These are phyloP conservation scores for Emys orbicularis DNA, from an alignment of 2,797 vertebrate genomes.

Conservation along the genomic window DNA sequence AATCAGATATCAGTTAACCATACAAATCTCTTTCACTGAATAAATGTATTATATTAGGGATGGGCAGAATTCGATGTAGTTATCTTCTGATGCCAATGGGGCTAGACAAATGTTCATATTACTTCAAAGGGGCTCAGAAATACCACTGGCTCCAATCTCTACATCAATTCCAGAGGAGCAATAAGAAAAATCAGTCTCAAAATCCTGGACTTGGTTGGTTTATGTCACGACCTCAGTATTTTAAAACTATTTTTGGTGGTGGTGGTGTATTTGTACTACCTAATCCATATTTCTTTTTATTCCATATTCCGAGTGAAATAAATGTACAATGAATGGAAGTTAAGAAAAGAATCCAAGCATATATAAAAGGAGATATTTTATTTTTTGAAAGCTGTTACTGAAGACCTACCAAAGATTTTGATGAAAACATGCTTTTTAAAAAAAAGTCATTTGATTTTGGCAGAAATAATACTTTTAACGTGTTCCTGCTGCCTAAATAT, in stretches of 20 bases:
- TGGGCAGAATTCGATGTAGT: slow-evolving; percentile 43
- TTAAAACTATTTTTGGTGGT: slow-evolving; percentile 39
- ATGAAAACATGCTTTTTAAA: slow-evolving; percentile 53
- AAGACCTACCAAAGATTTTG: slow-evolving; percentile 61
- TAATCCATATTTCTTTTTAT: slow-evolving; percentile 60
- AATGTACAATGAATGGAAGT: slow-evolving; percentile 47
- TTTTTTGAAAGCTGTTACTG: slow-evolving; percentile 41
- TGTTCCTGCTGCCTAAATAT: slow-evolving; percentile 7
- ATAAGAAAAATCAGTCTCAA: background rate
- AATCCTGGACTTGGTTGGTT: slow-evolving; percentile 41
- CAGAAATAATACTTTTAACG: slow-evolving; percentile 3
- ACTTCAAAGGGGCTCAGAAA: slow-evolving; percentile 45
- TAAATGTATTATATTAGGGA: slow-evolving; percentile 27
- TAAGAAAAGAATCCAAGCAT: slow-evolving; percentile 48
- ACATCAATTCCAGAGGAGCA: slow-evolving; percentile 46
- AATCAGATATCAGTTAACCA: slow-evolving; percentile 62
- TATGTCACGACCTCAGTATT: slow-evolving; percentile 54
- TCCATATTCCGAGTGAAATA: slow-evolving; percentile 52
- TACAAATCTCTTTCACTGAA: slow-evolving; percentile 50
- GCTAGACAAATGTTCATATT: slow-evolving; percentile 52
- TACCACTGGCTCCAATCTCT: slow-evolving; percentile 43
- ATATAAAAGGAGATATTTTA: slow-evolving; percentile 54
- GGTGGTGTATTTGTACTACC: slow-evolving; percentile 52
- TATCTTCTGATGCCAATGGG: slow-evolving; percentile 31
- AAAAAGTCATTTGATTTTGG: slow-evolving; percentile 29